A percentile compares a stretch with the other conserved stretches of the same genome.
These are phyloP conservation scores for Galerucella pusilla DNA, from an alignment of 2,888 invertebrate genomes.

Conservation along the genomic window DNA sequence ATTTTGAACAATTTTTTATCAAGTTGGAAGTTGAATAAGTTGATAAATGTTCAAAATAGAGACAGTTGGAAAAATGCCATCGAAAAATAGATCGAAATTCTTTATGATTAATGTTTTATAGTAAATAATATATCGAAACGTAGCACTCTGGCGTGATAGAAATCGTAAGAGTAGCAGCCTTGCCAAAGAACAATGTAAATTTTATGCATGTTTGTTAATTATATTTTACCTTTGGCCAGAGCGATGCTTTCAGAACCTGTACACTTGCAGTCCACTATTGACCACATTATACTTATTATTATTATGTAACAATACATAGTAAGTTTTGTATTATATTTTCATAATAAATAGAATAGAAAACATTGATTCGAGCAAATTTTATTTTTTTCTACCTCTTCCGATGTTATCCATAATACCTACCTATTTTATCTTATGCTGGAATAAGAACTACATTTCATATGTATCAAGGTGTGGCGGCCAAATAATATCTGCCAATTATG, in stretches of 20 bases:
- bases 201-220: constrained; percentile 39
- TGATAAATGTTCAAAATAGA: not conserved
- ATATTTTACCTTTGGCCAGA: constrained; percentile 50
- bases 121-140: constrained; percentile 49
- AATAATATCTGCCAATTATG: too few relatives aligned
- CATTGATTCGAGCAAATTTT: constrained; percentile 36
- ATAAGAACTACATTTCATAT: too few relatives aligned
- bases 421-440: too few relatives aligned
- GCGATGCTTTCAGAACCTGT: constrained; percentile 61
- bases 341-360: constrained; percentile 68
- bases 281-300: constrained; percentile 63
- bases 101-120: constrained; percentile 36
- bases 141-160: constrained; percentile 60
- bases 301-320: constrained; percentile 64
- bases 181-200: constrained; percentile 53
- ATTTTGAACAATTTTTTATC: too few relatives aligned
- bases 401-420: not conserved
- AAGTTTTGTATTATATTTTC: constrained; percentile 68
- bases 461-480: too few relatives aligned
- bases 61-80: not conserved
- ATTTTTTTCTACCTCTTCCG: constrained; percentile 2
- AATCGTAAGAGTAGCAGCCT: constrained; percentile 59
- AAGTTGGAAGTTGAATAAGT: too few relatives aligned
- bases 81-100: not conserved
- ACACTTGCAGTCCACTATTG: constrained; percentile 66